Evolutionary conservation across 2,888 invertebrate genomes (phyloP).

Genomic region (Thysanoteuthis rhombus): DNA sequence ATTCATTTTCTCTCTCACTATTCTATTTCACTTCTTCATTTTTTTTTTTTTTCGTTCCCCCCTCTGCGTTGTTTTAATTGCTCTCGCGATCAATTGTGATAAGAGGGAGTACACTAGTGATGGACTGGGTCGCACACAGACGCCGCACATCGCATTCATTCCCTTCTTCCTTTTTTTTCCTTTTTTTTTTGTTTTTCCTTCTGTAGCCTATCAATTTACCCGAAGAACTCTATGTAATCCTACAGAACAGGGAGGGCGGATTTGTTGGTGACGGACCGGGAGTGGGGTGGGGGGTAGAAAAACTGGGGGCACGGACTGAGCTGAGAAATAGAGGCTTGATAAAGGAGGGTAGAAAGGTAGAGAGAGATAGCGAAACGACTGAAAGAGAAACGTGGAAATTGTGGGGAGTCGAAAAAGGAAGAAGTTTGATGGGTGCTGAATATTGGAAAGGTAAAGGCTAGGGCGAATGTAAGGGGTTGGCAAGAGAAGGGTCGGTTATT

Average conservation of each 20-base stretch:
- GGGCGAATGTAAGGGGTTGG: neutral
- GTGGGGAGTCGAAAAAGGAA: neutral
- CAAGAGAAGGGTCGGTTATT: neutral
- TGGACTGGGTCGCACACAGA: neutral
- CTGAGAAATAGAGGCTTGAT: neutral
- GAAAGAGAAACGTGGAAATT: neutral
- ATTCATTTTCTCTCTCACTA: neutral
- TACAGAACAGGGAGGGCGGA: neutral
- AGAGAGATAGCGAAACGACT: neutral
- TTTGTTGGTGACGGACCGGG: neutral
- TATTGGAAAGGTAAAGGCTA: neutral
- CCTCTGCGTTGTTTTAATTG: neutral
- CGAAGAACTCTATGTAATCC: neutral
- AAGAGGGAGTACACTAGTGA: neutral
- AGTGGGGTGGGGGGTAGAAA: neutral
- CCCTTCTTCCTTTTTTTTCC: neutral
- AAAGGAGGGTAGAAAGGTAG: neutral
- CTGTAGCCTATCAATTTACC: slow-evolving; percentile 22
- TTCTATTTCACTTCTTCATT: too few species aligned
- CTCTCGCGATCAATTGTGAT: neutral
- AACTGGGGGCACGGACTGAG: too few species aligned
- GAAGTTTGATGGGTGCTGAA: neutral
- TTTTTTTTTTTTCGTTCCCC: neutral
- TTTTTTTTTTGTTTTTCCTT: neutral
- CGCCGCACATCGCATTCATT: neutral